A percentile compares a stretch with the other conserved stretches of the same genome.
phyloP scores from a whole-genome alignment of 2,888 invertebrate genomes.

The Paralinhomoeus sp. region DNA sequence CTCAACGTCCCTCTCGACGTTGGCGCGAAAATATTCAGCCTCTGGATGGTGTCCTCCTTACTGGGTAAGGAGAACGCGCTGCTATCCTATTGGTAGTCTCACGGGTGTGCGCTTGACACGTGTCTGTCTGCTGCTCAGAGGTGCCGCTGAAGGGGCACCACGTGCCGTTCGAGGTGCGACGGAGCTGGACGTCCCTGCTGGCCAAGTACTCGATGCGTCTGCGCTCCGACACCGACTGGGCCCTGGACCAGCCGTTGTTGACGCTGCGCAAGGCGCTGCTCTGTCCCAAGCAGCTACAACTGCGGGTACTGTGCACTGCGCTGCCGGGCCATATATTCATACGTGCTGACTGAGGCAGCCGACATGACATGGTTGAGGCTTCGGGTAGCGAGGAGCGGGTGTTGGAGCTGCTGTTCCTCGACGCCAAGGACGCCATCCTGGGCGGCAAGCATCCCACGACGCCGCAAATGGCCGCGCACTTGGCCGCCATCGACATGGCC shows the following conservation, averaged over 20 bases:
- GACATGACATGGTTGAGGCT: too few relatives aligned
- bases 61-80: too few relatives aligned
- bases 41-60: slow-evolving; percentile 80
- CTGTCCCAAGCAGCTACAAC: slow-evolving; percentile 58
- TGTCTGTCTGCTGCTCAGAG: slow-evolving; percentile 36
- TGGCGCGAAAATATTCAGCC: slow-evolving; percentile 59
- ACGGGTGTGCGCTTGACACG: too few relatives aligned
- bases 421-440: slow-evolving; percentile 64
- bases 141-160: slow-evolving; percentile 73
- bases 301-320: slow-evolving; percentile 18
- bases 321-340: too few relatives aligned
- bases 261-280: slow-evolving; percentile 69
- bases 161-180: slow-evolving; percentile 59
- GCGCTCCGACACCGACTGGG: slow-evolving; percentile 46
- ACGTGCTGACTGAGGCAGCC: too few relatives aligned
- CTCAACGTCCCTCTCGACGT: slow-evolving; percentile 47
- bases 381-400: slow-evolving; percentile 40
- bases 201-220: slow-evolving; percentile 54
- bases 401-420: slow-evolving; percentile 63
- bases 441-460: slow-evolving; percentile 72
- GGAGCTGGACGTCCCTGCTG: slow-evolving; percentile 57
- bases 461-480: slow-evolving; percentile 57
- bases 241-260: slow-evolving; percentile 59
- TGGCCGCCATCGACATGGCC: slow-evolving; percentile 72
- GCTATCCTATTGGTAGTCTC: too few relatives aligned